Conservation (phyloP, 2,113 vertebrate species). For the Danionella cerebrum region DNA sequence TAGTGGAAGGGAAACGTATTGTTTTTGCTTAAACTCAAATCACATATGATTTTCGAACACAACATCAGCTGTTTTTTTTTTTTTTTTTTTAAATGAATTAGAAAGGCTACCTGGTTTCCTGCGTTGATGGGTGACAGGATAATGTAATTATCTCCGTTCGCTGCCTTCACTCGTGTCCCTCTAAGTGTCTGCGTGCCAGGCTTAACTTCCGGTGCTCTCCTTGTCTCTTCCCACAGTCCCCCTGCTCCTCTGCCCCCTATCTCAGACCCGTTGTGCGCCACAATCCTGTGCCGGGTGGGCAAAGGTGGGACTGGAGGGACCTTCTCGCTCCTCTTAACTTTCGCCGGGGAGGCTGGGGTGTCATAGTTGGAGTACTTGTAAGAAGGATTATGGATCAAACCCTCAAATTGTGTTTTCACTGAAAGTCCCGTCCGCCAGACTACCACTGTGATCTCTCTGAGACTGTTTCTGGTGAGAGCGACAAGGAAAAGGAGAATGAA, state of each 20-base stretch:
- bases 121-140: constrained; percentile 84
- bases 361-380: constrained; percentile 75
- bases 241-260: constrained; percentile 65
- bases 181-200: constrained; percentile 60
- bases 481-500: neutral
- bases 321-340: constrained; percentile 69
- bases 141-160: constrained; percentile 85
- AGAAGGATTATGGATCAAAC: constrained; percentile 74
- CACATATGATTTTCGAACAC: too few species aligned
- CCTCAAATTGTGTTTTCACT: constrained; percentile 71
- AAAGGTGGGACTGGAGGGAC: constrained; percentile 58
- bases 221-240: constrained; percentile 58
- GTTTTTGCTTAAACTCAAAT: too few species aligned
- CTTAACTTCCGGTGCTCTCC: constrained; percentile 66
- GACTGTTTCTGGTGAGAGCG: constrained; percentile 70
- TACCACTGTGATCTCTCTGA: constrained; percentile 78
- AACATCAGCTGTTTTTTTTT: too few species aligned
- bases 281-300: constrained; percentile 70
- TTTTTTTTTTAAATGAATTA: too few species aligned
- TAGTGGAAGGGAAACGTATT: too few species aligned
- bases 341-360: constrained; percentile 67
- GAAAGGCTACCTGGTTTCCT: constrained; percentile 91
- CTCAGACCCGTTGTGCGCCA: constrained; percentile 59
- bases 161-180: constrained; percentile 69
- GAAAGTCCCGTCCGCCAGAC: constrained; percentile 84